Percentiles rank a stretch among this genome's conserved stretches.
Conservation (phyloP, 2,113 vertebrate genomes). For the Actinemys pallida region DNA sequence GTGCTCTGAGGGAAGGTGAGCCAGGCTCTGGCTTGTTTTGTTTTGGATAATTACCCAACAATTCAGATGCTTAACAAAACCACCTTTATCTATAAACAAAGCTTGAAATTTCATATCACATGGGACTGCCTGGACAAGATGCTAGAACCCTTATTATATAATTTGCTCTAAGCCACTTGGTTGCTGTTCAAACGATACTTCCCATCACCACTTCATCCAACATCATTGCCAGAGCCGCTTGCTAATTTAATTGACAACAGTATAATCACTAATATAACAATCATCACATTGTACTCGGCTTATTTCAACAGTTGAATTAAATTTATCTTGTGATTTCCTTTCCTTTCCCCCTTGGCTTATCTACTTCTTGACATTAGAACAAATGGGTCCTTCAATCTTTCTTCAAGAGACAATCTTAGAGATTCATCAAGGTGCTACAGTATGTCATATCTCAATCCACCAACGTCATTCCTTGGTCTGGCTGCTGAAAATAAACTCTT, state of each 20-base stretch:
- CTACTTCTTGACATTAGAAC: conserved; percentile 47
- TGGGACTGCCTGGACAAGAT: not conserved
- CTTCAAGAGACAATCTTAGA: conserved; percentile 39
- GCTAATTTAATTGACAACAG: conserved; percentile 59
- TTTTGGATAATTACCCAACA: conserved; percentile 15
- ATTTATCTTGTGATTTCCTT: conserved; percentile 7
- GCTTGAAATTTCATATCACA: not conserved
- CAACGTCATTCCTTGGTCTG: conserved; percentile 5
- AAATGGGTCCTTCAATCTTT: conserved; percentile 24
- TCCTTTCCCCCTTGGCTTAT: conserved; percentile 32
- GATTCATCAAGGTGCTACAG: conserved; percentile 51
- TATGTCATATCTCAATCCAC: conserved; percentile 44
- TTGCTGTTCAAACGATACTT: conserved; percentile 54
- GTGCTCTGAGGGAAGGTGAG: not conserved
- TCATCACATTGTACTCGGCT: conserved; percentile 30
- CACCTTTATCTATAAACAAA: not conserved
- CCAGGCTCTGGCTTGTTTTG: not conserved
- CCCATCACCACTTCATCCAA: conserved; percentile 24
- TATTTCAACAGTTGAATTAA: conserved; percentile 20
- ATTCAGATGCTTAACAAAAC: not conserved
- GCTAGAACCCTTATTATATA: not conserved
- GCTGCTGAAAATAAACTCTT: conserved; percentile 65
- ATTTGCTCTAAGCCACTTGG: conserved; percentile 35
- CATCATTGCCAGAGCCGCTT: conserved; percentile 33
- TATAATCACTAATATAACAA: conserved; percentile 40